Evolutionary conservation across 2,113 vertebrate species (phyloP), one percentile per base, ranked within the genome.

Genomic region (Gallinago undulata): DNA sequence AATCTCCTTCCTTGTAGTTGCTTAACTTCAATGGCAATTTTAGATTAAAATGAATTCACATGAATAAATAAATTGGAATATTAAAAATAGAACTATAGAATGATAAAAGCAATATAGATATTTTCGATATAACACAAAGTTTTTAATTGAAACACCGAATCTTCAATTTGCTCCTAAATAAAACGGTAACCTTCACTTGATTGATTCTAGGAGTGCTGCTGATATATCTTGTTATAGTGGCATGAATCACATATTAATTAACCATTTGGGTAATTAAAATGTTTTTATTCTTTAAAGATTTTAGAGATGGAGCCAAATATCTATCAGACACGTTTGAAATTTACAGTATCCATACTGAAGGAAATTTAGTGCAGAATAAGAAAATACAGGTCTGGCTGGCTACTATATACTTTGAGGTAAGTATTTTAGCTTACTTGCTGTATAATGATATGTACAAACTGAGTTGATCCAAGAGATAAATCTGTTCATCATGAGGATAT

Each of bases 261-360:
- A 94, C 88, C 97, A 98, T 97, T 95, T 96, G 90, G 95, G 96
- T 96, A 97, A 96, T 97, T 98, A 95, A 96, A 96, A 96, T 98
- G 97, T 97, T 98, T 98, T 98, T 96, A 96, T 97, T 97, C 96
- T 97, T 97, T 97, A 97, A 97, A 96, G 93, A 94, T 94, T 96
- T 96, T 95, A 95, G 87, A 97, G 87, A 97, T 74, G 50, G 89
- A 98, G 95, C 95, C 93, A 97, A 97, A 93, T 97, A 97, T 92
- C 96, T 96, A 96, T 95, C 94, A 94, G 60, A 96, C 45, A 75
- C 10, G 15, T 67, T 90, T 78, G 95, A 94, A 96, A 97, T 96
- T 93, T 96, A 97, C 96, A 86, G 78, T 81, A 96, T 91, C 89
- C 94, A 97, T 94, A 93, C 90, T 35, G 68, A 96, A 96, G 77